Conservation (phyloP, 2,888 invertebrate species). For the Mayetiola destructor region DNA sequence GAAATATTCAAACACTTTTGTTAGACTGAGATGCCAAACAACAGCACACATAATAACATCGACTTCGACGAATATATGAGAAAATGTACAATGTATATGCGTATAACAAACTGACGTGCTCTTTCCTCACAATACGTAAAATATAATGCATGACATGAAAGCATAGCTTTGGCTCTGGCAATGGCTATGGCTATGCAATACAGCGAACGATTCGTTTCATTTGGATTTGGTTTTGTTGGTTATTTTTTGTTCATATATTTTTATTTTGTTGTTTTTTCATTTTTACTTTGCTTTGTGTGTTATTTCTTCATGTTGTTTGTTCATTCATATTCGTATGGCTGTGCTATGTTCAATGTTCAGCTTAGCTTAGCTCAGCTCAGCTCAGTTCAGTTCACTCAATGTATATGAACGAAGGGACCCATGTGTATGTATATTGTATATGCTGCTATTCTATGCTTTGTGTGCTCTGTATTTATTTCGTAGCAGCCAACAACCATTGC, state of each 20-base stretch:
- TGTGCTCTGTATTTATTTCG: neutral
- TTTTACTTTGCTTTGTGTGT: neutral
- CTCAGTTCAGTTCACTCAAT: neutral
- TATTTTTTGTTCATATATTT: too few relatives aligned
- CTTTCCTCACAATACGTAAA: too few relatives aligned
- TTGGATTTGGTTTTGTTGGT: too few relatives aligned
- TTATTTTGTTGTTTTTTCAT: constrained; percentile 2
- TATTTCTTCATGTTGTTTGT: neutral
- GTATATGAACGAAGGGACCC: too few relatives aligned
- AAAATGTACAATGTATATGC: constrained; percentile 11
- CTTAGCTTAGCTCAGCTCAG: neutral
- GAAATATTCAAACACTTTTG: too few relatives aligned
- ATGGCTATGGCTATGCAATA: too few relatives aligned
- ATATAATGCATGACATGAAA: too few relatives aligned
- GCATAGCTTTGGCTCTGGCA: too few relatives aligned
- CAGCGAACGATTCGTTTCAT: too few relatives aligned
- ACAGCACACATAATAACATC: neutral
- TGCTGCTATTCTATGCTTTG: too few relatives aligned
- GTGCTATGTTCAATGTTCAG: neutral
- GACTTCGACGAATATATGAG: constrained; percentile 10
- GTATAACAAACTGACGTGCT: constrained; percentile 11
- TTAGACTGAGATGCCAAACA: neutral
- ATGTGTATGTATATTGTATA: too few relatives aligned
- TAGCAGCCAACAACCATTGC: neutral
- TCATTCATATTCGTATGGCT: neutral